phyloP scores from a whole-genome alignment of 2,888 invertebrate genomes.

The Eilema griseolum region DNA sequence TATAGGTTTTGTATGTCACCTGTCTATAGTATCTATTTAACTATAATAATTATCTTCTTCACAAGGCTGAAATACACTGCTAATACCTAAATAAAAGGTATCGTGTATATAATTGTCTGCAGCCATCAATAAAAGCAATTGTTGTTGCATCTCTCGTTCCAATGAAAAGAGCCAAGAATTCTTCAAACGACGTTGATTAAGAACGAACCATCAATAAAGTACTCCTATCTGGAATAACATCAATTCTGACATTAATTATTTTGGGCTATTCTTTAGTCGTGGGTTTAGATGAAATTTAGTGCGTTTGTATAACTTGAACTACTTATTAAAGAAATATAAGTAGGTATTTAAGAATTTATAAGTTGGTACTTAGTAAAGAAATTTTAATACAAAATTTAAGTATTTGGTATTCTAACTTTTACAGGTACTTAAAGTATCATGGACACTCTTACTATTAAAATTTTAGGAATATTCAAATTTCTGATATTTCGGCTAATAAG shows the following conservation, averaged over 20 bases:
- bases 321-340: too few relatives aligned
- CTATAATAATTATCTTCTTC: conserved; percentile 3
- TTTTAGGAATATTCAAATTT: too few relatives aligned
- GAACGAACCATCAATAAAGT: conserved; percentile 75
- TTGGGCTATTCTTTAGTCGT: conserved; percentile 39
- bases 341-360: too few relatives aligned
- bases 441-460: too few relatives aligned
- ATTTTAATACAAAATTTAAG: too few relatives aligned
- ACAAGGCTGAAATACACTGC: conserved; percentile 13
- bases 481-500: too few relatives aligned
- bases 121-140: conserved; percentile 51
- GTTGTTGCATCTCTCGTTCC: conserved; percentile 43
- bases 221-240: conserved; percentile 70
- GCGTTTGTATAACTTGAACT: conserved; percentile 32
- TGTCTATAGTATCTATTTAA: background rate
- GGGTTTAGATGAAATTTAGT: conserved; percentile 30
- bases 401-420: too few relatives aligned
- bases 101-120: conserved; percentile 41
- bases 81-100: conserved; percentile 34
- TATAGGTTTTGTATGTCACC: background rate
- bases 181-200: conserved; percentile 76
- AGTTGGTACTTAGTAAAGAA: too few relatives aligned
- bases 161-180: conserved; percentile 58
- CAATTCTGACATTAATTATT: conserved; percentile 76
- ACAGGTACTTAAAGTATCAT: too few relatives aligned